Base-by-base conservation (phyloP, 1,140 invertebrate species). In the Trichoplusia ni region DNA sequence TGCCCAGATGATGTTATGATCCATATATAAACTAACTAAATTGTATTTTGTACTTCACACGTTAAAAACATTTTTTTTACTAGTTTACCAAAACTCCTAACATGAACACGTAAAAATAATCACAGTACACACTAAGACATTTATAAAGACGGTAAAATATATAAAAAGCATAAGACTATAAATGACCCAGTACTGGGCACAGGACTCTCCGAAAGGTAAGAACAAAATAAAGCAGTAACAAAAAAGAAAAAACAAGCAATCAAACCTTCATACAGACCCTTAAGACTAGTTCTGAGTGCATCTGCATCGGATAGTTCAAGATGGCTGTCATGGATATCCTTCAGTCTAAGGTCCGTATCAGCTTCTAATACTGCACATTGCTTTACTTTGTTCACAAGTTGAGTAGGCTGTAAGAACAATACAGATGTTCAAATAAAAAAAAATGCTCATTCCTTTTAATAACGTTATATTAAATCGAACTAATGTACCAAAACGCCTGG, bases 301-400 rank as follows among this genome's bases (percentile, higher is more conserved):
- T 94, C 95, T 46, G 93, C 92, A 90, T 95, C 94, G 25, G 84
- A 85, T 1, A 91, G 67, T 19, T 90, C 79, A 44, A 91, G 71
- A 89, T 86, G 77, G 89, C 86, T 84, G 61, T 94, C 93, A 67
- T 93, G 92, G 27, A 95, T 84, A 47, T 92, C 87, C 69, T 93
- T 93, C 64, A 95, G 79, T 74, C 93, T 94, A n/a, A 91, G 60
- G 79, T 94, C 92, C 18, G 94, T 94, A 51, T 95, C 94, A 19
- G 91, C 86, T 84, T 95, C 94, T 31, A 95, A 77, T 37, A 92
- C 92, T 64, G 92, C 88, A 78, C 94, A 94, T 65, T 90, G 92
- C 49, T 92, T 92, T 51, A 96, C 94, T 88, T 94, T 94, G 64
- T 93, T 93, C 37, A 95, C 92, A 59, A 95, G 79, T 77, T 92